Evolutionary conservation across 2,888 invertebrate species (phyloP), one percentile per base, ranked within the genome.

Genomic region (Drosophila flavopinicola): DNA sequence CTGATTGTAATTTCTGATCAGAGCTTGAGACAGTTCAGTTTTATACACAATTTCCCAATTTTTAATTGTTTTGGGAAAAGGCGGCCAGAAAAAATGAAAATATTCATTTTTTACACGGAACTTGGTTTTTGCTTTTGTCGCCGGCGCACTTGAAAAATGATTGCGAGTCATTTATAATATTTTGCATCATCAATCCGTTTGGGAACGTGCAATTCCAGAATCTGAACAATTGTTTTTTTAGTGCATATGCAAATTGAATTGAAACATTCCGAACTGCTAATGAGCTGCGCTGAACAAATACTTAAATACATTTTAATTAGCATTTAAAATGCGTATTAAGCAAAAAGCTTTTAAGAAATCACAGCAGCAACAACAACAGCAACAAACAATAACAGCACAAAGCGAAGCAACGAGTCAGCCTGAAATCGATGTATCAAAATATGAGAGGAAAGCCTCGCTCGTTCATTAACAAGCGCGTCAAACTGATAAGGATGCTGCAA

Each of bases 301-400:
- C 57, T 58, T 35, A 75, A 89, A 82, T 65, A 74, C 82, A 82
- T 78, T 87, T 88, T 89, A 89, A 88, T 88, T 89, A 87, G 63
- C 89, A 88, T 89, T 87, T 88, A 74, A 89, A 89, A 80, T 85
- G 69, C 68, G 66, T 73, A 84, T 80, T 85, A 80, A 79, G 72
- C 80, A 67, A 84, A 80, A 80, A 86, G 86, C 80, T 80, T 80
- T 80, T 80, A 80, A 80, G 72, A 52, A 67, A 68, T n/a, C n/a
- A n/a, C n/a, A n/a, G n/a, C n/a, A n/a, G n/a, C 64, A 73, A 84
- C 59, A 70, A 57, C 38, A 66, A 61, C 35, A 75, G n/a, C n/a
- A n/a, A n/a, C n/a, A 65, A 68, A 57, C 56, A 68, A 51, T 33
- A 58, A 45, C 37, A 65, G 30, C 27, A 17, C 11, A 65, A 47